A percentile compares a stretch with the other conserved stretches of the same genome.
These are phyloP conservation scores for Crossocerus cetratus DNA, from an alignment of 2,888 invertebrate genomes.

Conservation along the genomic window DNA sequence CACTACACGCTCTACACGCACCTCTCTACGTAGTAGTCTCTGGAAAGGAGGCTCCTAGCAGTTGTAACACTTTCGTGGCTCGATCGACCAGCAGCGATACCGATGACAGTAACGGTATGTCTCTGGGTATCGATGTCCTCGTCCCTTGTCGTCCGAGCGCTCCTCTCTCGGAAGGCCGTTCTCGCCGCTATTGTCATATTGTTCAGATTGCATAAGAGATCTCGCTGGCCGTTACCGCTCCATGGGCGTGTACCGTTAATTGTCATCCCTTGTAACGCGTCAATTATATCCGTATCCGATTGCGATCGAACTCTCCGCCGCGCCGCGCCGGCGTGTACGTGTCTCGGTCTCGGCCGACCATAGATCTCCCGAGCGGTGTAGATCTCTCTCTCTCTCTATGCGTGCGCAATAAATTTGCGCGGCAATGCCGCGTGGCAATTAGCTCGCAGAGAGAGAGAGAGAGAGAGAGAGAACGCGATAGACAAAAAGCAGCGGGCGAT, in stretches of 20 bases:
- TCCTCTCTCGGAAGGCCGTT: constrained; percentile 10
- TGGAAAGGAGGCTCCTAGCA: constrained; percentile 38
- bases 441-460: not conserved
- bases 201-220: constrained; percentile 47
- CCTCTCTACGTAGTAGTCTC: not conserved
- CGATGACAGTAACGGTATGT: constrained; percentile 57
- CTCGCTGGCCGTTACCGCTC: constrained; percentile 20
- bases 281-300: too few relatives aligned
- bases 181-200: constrained; percentile 40
- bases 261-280: not conserved
- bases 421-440: not conserved
- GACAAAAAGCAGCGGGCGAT: not conserved
- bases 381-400: too few relatives aligned
- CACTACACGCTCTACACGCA: too few relatives aligned
- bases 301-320: too few relatives aligned
- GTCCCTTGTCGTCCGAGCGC: constrained; percentile 19
- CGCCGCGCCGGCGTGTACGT: too few relatives aligned
- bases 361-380: too few relatives aligned
- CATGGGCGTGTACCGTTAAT: constrained; percentile 3
- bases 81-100: constrained; percentile 57
- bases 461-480: not conserved
- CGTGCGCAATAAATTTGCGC: too few relatives aligned
- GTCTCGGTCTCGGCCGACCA: too few relatives aligned
- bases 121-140: constrained; percentile 31
- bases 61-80: constrained; percentile 60